A percentile compares a stretch with the other conserved stretches of the same genome.
These are phyloP conservation scores for Spea bombifrons DNA, from an alignment of 2,113 vertebrate genomes.

Conservation along the genomic window DNA sequence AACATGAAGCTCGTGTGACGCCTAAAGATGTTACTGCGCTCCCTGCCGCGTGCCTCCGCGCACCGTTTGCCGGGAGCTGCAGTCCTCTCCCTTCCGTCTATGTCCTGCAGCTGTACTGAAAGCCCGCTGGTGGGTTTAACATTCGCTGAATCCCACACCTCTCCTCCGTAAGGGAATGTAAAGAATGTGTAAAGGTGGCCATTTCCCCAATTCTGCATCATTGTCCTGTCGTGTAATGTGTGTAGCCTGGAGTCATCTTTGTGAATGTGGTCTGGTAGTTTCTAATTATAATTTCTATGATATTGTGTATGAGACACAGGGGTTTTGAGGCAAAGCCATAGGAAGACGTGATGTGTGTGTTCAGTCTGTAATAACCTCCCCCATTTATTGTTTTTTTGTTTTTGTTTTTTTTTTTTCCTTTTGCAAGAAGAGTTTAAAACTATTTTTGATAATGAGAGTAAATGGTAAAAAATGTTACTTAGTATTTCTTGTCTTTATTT, in stretches of 20 bases:
- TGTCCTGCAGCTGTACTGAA: no score
- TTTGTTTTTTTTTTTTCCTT: slow-evolving; percentile 75
- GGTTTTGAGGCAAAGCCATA: slow-evolving; percentile 84
- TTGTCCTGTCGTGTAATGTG: slow-evolving; percentile 70
- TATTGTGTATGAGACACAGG: slow-evolving; percentile 57
- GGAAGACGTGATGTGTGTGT: slow-evolving; percentile 81
- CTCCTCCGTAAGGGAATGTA: not conserved
- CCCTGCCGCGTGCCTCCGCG: no score
- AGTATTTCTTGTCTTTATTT: slow-evolving; percentile 82
- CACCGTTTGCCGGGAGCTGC: no score
- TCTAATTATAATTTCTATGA: slow-evolving; percentile 66
- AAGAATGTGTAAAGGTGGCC: not conserved
- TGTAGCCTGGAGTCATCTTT: slow-evolving; percentile 80
- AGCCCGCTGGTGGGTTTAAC: no score
- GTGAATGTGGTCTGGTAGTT: slow-evolving; percentile 79
- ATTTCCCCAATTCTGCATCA: slow-evolving; percentile 50
- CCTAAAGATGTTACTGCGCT: no score
- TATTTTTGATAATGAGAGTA: slow-evolving; percentile 94
- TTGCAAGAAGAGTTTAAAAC: slow-evolving; percentile 86
- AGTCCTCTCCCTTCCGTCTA: no score
- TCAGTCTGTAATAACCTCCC: slow-evolving; percentile 68
- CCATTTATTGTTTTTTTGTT: slow-evolving; percentile 16
- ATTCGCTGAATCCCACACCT: no score
- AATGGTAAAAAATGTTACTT: slow-evolving; percentile 82
- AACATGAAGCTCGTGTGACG: no score